Conservation (phyloP, 2,797 vertebrate genomes). For the Liasis olivaceus region DNA sequence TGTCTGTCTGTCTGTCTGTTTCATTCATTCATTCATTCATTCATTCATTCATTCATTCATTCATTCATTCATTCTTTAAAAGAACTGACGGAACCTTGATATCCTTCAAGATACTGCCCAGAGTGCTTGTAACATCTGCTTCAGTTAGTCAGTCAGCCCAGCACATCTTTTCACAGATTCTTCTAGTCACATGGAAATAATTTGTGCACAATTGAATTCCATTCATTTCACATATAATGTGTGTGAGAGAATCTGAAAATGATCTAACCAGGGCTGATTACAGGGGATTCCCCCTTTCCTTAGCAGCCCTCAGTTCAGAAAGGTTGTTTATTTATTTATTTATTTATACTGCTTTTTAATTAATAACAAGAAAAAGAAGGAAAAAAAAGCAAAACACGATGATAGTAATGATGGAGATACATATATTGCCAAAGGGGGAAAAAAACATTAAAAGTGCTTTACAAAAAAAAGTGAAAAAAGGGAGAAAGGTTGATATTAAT, state of each 20-base stretch:
- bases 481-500: neutral
- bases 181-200: neutral
- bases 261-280: neutral
- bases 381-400: no score
- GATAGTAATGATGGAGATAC: no score
- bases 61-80: fast-evolving
- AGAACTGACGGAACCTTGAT: fast-evolving
- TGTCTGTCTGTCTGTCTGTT: no score
- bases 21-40: neutral
- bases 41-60: neutral
- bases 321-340: neutral
- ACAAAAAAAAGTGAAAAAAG: no score
- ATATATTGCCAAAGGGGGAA: no score
- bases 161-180: neutral
- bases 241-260: neutral
- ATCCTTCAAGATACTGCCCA: neutral
- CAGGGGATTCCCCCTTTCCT: neutral
- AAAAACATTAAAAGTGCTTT: no score
- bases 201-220: neutral
- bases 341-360: no score
- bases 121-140: neutral
- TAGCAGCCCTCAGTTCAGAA: neutral
- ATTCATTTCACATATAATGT: neutral
- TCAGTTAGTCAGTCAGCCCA: neutral
- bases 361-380: no score